Percentiles rank a stretch among this genome's conserved stretches.
Conservation (phyloP, 2,113 vertebrate species). For the Pan troglodytes region DNA sequence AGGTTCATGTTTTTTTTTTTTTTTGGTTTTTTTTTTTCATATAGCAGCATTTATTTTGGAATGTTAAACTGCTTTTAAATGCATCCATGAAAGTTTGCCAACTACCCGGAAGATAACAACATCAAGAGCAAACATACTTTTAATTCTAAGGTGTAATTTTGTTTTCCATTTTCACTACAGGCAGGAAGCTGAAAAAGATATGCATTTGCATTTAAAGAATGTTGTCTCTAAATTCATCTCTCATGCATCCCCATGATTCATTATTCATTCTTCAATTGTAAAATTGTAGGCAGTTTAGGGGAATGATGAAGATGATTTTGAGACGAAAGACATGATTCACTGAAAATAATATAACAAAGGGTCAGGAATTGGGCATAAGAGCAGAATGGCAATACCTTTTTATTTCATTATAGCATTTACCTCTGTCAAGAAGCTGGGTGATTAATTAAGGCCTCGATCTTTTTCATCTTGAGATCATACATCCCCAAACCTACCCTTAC, state of each 20-base stretch:
- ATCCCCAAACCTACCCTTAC: neutral
- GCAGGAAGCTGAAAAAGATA: neutral
- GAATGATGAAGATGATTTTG: slow-evolving; percentile 47
- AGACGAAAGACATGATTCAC: slow-evolving; percentile 55
- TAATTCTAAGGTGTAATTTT: slow-evolving; percentile 38
- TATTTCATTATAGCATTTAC: slow-evolving; percentile 44
- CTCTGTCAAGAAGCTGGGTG: slow-evolving; percentile 49
- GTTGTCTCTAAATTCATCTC: slow-evolving; percentile 38
- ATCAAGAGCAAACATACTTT: slow-evolving; percentile 23
- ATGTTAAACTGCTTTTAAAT: slow-evolving; percentile 48
- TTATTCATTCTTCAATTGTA: slow-evolving; percentile 43
- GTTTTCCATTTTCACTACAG: neutral
- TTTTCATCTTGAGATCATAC: slow-evolving; percentile 64
- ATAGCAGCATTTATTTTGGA: slow-evolving; percentile 41
- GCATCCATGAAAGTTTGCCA: slow-evolving; percentile 55
- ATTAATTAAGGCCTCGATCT: slow-evolving; percentile 70
- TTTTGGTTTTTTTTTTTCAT: neutral
- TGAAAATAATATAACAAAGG: slow-evolving; percentile 37
- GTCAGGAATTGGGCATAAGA: slow-evolving; percentile 23
- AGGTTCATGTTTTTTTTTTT: neutral
- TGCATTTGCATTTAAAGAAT: slow-evolving; percentile 48
- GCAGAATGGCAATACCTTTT: slow-evolving; percentile 21
- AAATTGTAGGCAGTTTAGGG: slow-evolving; percentile 58
- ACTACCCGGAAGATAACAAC: slow-evolving; percentile 52
- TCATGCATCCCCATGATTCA: neutral